These are phyloP conservation scores for Acrossocheilus fasciatus DNA, from an alignment of 2,797 vertebrate species.

Conservation along the genomic window DNA sequence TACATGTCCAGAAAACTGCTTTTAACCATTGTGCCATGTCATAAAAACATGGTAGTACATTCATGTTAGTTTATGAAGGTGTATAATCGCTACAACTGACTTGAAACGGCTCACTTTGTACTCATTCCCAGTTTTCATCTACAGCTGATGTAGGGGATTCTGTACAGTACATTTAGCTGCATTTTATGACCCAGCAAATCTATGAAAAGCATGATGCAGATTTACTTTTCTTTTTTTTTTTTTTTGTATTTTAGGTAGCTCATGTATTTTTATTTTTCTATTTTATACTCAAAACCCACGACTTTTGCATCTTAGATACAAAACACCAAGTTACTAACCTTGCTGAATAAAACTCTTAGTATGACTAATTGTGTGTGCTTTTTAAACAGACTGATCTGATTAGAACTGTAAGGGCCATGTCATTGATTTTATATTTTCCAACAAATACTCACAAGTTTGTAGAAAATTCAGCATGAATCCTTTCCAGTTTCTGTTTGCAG, in stretches of 20 bases:
- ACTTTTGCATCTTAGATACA: slow-evolving; percentile 84
- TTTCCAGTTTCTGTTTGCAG: slow-evolving; percentile 91
- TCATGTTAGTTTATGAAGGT: neutral
- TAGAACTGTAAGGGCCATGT: neutral
- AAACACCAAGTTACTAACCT: slow-evolving; percentile 66
- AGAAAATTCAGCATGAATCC: slow-evolving; percentile 86
- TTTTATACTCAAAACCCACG: slow-evolving; percentile 73
- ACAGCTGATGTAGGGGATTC: neutral
- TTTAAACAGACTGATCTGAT: neutral
- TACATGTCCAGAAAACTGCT: neutral
- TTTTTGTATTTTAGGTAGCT: slow-evolving; percentile 76
- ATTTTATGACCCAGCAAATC: slow-evolving; percentile 68
- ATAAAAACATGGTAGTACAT: neutral
- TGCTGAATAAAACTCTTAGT: slow-evolving; percentile 78
- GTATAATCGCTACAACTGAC: neutral
- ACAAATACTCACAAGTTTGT: slow-evolving; percentile 81
- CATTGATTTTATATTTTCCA: neutral
- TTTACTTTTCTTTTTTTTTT: slow-evolving; percentile 55
- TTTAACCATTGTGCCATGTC: neutral
- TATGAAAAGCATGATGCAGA: slow-evolving; percentile 63
- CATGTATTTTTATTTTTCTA: slow-evolving; percentile 82
- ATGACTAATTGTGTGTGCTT: slow-evolving; percentile 38
- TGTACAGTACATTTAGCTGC: slow-evolving; percentile 55
- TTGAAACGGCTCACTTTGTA: neutral
- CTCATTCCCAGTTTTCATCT: neutral